Percentiles rank a stretch among this genome's conserved stretches.
phyloP scores from a whole-genome alignment of 2,888 invertebrate genomes.

The Conchocele bisecta region DNA sequence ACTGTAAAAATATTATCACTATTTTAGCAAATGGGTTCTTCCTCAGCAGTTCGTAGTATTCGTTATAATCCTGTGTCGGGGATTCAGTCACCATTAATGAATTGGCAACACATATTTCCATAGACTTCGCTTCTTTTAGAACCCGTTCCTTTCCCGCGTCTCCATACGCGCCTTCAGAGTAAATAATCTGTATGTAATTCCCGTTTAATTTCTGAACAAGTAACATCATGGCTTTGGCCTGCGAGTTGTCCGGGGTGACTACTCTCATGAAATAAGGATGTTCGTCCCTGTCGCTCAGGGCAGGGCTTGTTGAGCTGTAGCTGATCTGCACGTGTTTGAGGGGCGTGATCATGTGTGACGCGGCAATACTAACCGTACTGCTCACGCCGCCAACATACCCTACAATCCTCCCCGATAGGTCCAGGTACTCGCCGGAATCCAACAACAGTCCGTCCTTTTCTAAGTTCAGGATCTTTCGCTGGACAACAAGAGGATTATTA shows the following conservation, averaged over 20 bases:
- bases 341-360: conserved; percentile 14
- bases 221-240: not conserved
- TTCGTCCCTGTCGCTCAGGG: conserved; percentile 17
- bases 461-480: no score
- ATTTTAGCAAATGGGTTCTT: conserved; percentile 37
- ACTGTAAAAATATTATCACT: conserved; percentile 47
- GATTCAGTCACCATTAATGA: conserved; percentile 27
- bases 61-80: conserved; percentile 1
- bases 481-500: no score
- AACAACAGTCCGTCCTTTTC: no score
- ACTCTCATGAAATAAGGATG: conserved; percentile 42
- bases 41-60: conserved; percentile 21
- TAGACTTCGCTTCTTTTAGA: not conserved
- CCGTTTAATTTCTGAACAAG: conserved; percentile 9
- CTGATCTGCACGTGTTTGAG: conserved; percentile 22
- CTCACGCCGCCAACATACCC: conserved; percentile 35
- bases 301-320: conserved; percentile 26
- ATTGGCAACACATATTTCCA: no score
- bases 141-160: conserved; percentile 48
- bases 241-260: conserved; percentile 29
- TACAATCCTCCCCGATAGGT: no score
- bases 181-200: conserved; percentile 54
- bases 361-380: conserved; percentile 22
- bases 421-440: no score
- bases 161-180: conserved; percentile 55